phyloP scores from a whole-genome alignment of 1,140 invertebrate species.

The Habropoda laboriosa region DNA sequence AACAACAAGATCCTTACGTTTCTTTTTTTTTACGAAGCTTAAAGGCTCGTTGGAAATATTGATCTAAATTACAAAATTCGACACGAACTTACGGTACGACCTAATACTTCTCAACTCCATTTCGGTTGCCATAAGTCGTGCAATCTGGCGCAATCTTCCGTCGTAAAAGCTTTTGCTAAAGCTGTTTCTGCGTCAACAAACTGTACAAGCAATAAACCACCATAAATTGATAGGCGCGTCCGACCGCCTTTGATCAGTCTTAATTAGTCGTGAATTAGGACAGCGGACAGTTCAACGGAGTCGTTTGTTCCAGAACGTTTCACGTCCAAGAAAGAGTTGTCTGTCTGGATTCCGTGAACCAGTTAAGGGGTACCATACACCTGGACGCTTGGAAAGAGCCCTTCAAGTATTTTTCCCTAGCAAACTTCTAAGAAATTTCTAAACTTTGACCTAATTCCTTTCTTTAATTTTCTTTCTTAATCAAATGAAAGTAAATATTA shows the following conservation, averaged over 20 bases:
- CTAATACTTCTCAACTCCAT: too few relatives aligned
- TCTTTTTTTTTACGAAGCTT: too few relatives aligned
- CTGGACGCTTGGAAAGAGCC: not conserved
- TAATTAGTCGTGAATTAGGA: constrained; percentile 42
- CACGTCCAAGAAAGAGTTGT: not conserved
- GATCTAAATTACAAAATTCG: too few relatives aligned
- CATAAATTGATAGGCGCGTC: not conserved
- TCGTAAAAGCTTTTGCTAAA: not conserved
- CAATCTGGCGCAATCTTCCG: not conserved
- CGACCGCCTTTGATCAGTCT: constrained; percentile 38
- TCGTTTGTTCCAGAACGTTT: not conserved
- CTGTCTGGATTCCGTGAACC: constrained; percentile 30
- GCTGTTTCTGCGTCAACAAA: not conserved
- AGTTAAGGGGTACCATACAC: not conserved
- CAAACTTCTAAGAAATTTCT: too few relatives aligned
- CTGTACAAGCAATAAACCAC: not conserved
- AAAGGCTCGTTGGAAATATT: too few relatives aligned
- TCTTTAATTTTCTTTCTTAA: too few relatives aligned
- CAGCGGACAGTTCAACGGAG: not conserved
- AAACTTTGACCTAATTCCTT: too few relatives aligned
- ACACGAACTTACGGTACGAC: too few relatives aligned
- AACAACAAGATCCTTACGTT: too few relatives aligned
- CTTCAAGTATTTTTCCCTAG: too few relatives aligned
- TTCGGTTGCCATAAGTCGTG: not conserved
- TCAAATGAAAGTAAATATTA: too few relatives aligned